Percentiles rank a stretch among this genome's conserved stretches.
Conservation (phyloP, 2,888 invertebrate genomes). For the Dolichomitus sp. region DNA sequence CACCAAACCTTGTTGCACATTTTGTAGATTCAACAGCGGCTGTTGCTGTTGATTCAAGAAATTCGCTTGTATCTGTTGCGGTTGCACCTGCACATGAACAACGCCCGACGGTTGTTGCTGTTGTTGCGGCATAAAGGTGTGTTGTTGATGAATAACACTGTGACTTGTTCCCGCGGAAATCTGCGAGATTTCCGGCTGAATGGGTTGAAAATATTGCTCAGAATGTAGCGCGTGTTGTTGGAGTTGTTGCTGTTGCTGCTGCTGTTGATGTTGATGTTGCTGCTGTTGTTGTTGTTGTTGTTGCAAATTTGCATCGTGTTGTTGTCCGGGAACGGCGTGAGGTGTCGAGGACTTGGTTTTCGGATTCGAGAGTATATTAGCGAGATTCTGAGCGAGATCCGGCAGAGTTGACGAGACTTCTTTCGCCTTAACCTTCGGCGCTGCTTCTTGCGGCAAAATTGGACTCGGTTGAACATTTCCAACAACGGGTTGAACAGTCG, state of each 20-base stretch:
- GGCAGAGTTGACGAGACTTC: conserved; percentile 84
- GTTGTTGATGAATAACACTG: conserved; percentile 33
- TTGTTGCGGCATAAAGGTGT: conserved; percentile 36
- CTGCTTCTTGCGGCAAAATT: conserved; percentile 66
- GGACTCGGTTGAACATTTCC: conserved; percentile 1
- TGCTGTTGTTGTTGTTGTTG: conserved; percentile 47
- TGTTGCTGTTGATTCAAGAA: conserved; percentile 54
- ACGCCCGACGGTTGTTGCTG: conserved; percentile 25
- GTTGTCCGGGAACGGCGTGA: conserved; percentile 74
- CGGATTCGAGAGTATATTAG: conserved; percentile 84
- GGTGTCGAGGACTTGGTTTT: conserved; percentile 81
- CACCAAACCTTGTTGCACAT: conserved; percentile 36
- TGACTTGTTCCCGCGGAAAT: conserved; percentile 18
- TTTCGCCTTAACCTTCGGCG: conserved; percentile 79
- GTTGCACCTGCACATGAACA: conserved; percentile 71
- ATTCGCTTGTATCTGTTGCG: conserved; percentile 49
- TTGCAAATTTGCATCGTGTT: conserved; percentile 30
- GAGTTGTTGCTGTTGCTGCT: conserved; percentile 48
- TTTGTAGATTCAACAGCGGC: conserved; percentile 5
- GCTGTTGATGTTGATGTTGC: conserved; percentile 31
- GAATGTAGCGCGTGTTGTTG: conserved; percentile 76
- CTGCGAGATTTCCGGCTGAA: conserved; percentile 79
- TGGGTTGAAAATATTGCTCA: conserved; percentile 83
- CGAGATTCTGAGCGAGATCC: conserved; percentile 84
- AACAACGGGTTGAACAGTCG: neutral